Conservation (phyloP, 2,113 vertebrate genomes). For the Passerina amoena region DNA sequence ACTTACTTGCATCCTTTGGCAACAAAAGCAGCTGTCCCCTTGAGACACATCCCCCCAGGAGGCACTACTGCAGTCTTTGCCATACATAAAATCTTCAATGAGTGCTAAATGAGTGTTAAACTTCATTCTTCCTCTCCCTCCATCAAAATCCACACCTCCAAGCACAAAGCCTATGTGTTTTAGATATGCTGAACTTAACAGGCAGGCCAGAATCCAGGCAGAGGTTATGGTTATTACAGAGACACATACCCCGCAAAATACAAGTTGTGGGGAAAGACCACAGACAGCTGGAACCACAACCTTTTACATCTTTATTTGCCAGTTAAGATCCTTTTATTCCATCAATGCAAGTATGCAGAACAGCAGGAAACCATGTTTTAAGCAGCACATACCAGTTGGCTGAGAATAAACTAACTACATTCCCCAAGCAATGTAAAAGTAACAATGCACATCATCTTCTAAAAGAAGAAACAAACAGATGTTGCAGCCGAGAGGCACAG, state of each 20-base stretch:
- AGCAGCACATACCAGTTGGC: constrained; percentile 51
- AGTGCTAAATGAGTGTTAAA: background rate
- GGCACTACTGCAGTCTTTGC: background rate
- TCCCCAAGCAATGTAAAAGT: constrained; percentile 56
- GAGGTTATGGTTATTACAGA: background rate
- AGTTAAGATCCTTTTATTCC: constrained; percentile 62
- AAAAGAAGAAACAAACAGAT: constrained; percentile 31
- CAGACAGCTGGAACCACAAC: background rate
- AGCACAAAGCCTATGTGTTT: background rate
- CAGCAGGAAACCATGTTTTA: constrained; percentile 55
- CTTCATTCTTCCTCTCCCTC: background rate
- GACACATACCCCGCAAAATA: background rate
- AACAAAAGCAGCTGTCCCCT: background rate
- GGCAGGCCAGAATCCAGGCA: background rate
- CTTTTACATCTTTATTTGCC: constrained; percentile 74
- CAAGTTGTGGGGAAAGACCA: background rate
- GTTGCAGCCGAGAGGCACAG: constrained; percentile 15
- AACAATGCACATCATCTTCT: constrained; percentile 38
- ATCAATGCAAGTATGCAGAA: constrained; percentile 52
- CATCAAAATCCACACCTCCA: background rate
- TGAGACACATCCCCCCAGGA: background rate
- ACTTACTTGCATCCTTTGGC: background rate
- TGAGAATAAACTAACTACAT: constrained; percentile 24
- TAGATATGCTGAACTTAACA: background rate
- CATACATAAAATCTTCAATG: background rate